A percentile compares a stretch with the other conserved stretches of the same genome.
Evolutionary conservation across 2,797 vertebrate genomes (phyloP).

Genomic region (Acrossocheilus fasciatus): DNA sequence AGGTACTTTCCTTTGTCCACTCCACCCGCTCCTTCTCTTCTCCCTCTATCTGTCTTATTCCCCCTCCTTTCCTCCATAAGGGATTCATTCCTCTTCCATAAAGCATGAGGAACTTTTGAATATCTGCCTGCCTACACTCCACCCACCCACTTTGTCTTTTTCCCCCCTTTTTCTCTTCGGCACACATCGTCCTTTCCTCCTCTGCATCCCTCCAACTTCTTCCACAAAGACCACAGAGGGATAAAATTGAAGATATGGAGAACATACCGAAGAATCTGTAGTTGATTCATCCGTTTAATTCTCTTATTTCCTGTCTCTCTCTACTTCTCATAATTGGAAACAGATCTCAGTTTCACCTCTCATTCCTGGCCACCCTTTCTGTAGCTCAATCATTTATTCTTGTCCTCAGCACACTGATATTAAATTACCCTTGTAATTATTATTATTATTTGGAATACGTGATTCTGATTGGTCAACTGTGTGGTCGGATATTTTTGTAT

Average conservation of each 20-base stretch:
- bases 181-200: slow-evolving; percentile 49
- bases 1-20: slow-evolving; percentile 57
- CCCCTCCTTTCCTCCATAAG: slow-evolving; percentile 36
- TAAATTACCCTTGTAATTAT: neutral
- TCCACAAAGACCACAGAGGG: slow-evolving; percentile 35
- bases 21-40: slow-evolving; percentile 41
- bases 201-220: slow-evolving; percentile 33
- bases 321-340: slow-evolving; percentile 52
- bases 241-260: slow-evolving; percentile 29
- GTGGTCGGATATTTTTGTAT: neutral
- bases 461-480: neutral
- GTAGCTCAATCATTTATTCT: neutral
- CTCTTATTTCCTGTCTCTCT: slow-evolving; percentile 56
- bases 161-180: neutral
- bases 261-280: slow-evolving; percentile 51
- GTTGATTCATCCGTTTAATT: slow-evolving; percentile 40
- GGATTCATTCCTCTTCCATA: slow-evolving; percentile 39
- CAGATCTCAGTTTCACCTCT: slow-evolving; percentile 43
- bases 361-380: neutral
- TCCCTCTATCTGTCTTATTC: slow-evolving; percentile 20
- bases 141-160: slow-evolving; percentile 22
- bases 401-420: neutral
- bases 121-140: slow-evolving; percentile 38
- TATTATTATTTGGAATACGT: neutral
- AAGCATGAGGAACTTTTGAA: slow-evolving; percentile 39